Evolutionary conservation across 2,797 vertebrate genomes (phyloP), one percentile per base, ranked within the genome.

Genomic region (Amazona ochrocephala): DNA sequence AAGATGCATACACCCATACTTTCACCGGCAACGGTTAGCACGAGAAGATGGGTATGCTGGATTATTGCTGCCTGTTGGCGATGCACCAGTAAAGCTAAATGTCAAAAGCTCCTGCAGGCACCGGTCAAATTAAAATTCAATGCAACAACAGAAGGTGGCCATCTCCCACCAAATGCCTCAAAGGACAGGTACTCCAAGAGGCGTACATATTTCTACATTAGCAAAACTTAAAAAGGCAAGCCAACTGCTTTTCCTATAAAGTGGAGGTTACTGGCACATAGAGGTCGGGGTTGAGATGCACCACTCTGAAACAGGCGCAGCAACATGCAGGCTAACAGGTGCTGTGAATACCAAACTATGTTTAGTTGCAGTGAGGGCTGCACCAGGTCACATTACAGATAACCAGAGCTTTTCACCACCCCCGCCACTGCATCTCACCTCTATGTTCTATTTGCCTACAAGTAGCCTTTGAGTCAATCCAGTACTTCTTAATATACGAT

Each of bases 221-320:
- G 12, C 10, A 82, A 30, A 54, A 16, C 6, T 81, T 16, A 2
- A 56, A 41, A 23, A 53, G 34, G 12, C 10, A 66, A 90, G 18
- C 17, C 21, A 67, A 7, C 5, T 32, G 10, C 37, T 47, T 45
- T 41, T 24, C 32, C 10, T 2, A 7, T 0, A 0, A 1, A 1
- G 12, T 13, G 41, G 34, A 30, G 68, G 12, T 26, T 68, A 68
- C 22, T 39, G 23, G 30, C 83, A 90, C 80, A 83, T 75, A 5
- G 70, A 84, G 30, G 77, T 58, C 89, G 29, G 5, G 19, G 34
- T 19, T 75, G 22, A 27, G 4, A 42, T 5, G 6, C 67, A 32
- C 20, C 22, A 24, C 66, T 75, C 41, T 16, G 0, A 30, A 73
- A 37, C 0, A 0, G 42, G 54, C 50, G 45, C 11, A 53, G 67